Conservation (phyloP, 1,140 invertebrate species). For the Danaus plexippus region DNA sequence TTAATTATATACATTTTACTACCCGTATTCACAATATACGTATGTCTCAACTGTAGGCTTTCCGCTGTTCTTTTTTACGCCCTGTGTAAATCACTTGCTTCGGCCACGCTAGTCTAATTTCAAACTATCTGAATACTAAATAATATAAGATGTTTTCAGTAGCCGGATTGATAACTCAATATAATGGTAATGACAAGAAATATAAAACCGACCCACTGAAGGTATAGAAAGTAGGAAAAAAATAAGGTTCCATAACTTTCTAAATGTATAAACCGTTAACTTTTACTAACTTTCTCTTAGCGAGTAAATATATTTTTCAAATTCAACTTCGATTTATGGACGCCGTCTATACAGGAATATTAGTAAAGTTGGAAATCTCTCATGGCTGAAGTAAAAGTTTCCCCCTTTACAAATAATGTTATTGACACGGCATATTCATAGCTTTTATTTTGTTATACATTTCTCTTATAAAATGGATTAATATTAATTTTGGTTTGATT, state of each 20-base stretch:
- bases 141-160: slow-evolving; percentile 75
- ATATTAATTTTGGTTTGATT: neutral
- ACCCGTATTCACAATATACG: no score
- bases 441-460: neutral
- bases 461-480: neutral
- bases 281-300: slow-evolving; percentile 5
- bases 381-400: slow-evolving; percentile 13
- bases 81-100: slow-evolving; percentile 61
- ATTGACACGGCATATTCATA: neutral
- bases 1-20: no score
- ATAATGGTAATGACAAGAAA: slow-evolving; percentile 91
- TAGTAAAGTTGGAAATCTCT: slow-evolving; percentile 16
- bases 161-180: slow-evolving; percentile 85
- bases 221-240: slow-evolving; percentile 38
- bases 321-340: slow-evolving; percentile 9
- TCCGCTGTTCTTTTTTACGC: slow-evolving; percentile 56
- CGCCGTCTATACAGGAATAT: slow-evolving; percentile 13
- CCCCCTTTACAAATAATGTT: slow-evolving; percentile 11
- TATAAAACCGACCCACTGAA: slow-evolving; percentile 89
- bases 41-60: slow-evolving; percentile 30
- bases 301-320: slow-evolving; percentile 6
- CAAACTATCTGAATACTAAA: slow-evolving; percentile 71
- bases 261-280: neutral
- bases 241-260: slow-evolving; percentile 7
- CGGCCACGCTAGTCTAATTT: slow-evolving; percentile 73